Evolutionary conservation across 2,797 vertebrate genomes (phyloP), one percentile per base, ranked within the genome.

Genomic region (Pseudocheirus occidentalis): DNA sequence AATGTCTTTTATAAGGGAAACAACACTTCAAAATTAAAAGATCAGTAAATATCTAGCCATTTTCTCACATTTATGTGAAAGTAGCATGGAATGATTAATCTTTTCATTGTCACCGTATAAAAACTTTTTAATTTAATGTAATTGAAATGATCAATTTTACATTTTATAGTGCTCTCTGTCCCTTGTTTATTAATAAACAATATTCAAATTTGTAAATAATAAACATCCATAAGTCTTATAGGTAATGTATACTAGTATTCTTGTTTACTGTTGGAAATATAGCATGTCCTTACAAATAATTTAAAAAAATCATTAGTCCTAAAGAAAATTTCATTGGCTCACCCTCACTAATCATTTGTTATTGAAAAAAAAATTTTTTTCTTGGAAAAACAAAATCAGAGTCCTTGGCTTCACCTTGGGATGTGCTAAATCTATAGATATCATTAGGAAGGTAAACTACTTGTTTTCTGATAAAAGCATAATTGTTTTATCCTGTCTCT

Each of bases 31-130:
- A 91, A 40, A 31, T 34, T 27, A 89, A 54, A 91, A 40, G 6
- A 28, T 95, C 28, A 91, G 46, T 62, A 81, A 87, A 56, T 87
- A 54, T 81, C 3, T 91, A 58, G 27, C 92, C 92, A 46, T 55
- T 81, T 46, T 94, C 40, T 87, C 92, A 31, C 9, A 46, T 87
- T 94, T 95, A 92, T 95, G 59, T 93, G 90, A 16, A 96, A 94
- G 40, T 91, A 5, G 52, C 55, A 93, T 56, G 73, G 62, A 93
- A 57, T 95, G n/a, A 24, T 94, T 94, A 94, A 87, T 62, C 55
- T 94, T 93, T 93, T 50, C 81, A n/a, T 66, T 46, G 73, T 81
- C 21, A 46, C 40, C 93, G 5, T 56, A 27, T 14, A 73, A 73
- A 50, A 29, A 57, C 92, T 94, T 53, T 95, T 94, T 59, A 91